Conservation (phyloP, 2,113 vertebrate genomes). For the Eurystomus gularis region DNA sequence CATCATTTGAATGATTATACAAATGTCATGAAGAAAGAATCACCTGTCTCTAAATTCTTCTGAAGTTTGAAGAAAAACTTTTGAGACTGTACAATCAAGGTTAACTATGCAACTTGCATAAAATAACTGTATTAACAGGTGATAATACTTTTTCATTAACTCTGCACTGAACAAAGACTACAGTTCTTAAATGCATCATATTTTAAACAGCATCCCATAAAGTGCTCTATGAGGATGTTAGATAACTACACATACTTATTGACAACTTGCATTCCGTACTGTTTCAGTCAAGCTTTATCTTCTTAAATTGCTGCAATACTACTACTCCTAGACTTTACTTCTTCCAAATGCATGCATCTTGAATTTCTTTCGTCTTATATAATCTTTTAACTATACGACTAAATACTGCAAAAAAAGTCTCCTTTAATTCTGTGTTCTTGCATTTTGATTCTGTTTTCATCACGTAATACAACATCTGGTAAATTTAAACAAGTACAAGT, state of each 20-base stretch:
- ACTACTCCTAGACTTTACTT: not conserved
- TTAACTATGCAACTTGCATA: not conserved
- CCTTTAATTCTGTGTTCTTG: not conserved
- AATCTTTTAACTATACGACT: not conserved
- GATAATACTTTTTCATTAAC: not conserved
- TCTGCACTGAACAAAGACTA: not conserved
- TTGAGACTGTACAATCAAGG: not conserved
- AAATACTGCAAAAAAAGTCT: not conserved
- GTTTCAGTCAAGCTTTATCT: not conserved
- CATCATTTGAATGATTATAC: not conserved
- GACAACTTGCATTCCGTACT: not conserved
- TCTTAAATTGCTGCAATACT: not conserved
- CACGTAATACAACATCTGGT: not conserved
- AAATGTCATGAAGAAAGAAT: not conserved
- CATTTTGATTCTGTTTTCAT: not conserved
- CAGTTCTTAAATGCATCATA: not conserved
- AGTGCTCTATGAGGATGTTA: not conserved
- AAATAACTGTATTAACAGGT: not conserved
- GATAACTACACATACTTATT: not conserved
- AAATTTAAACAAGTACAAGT: conserved; percentile 44
- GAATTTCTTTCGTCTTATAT: not conserved
- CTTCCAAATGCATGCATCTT: not conserved
- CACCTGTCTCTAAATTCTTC: not conserved
- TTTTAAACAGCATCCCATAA: conserved; percentile 18
- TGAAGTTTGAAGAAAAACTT: conserved; percentile 46